phyloP scores from a whole-genome alignment of 2,113 vertebrate genomes.

The Eulacestoma nigropectus region DNA sequence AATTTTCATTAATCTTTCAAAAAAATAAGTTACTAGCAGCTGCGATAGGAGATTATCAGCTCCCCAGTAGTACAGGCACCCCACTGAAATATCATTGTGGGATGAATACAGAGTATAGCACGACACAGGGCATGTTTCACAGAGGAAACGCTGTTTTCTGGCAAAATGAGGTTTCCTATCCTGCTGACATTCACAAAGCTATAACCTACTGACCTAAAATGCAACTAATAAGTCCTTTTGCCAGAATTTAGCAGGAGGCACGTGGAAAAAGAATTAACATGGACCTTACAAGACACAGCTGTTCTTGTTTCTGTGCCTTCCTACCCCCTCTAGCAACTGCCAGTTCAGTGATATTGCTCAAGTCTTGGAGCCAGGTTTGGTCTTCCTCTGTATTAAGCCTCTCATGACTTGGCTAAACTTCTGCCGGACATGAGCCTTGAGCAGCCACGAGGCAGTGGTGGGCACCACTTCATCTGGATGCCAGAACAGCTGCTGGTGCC shows the following conservation, averaged over 20 bases:
- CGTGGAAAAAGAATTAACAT: not conserved
- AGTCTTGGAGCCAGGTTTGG: not conserved
- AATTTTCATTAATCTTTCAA: not conserved
- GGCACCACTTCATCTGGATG: not conserved
- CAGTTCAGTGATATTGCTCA: not conserved
- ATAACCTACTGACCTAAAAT: not conserved
- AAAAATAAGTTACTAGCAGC: not conserved
- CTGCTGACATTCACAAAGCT: not conserved
- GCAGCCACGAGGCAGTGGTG: not conserved
- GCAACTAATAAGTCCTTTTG: not conserved
- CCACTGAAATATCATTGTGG: not conserved
- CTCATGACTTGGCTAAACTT: not conserved
- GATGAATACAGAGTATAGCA: not conserved
- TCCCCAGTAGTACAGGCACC: not conserved
- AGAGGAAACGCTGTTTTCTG: not conserved
- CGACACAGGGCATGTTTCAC: not conserved
- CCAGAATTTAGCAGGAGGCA: not conserved
- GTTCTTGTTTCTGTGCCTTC: not conserved
- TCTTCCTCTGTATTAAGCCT: not conserved
- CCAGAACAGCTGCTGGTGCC: not conserved
- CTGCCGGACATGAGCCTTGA: not conserved
- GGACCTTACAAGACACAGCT: not conserved
- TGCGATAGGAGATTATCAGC: not conserved
- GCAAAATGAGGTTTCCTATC: not conserved
- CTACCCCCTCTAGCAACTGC: not conserved